These are phyloP conservation scores for Drosophila orena DNA, from an alignment of 1,140 invertebrate genomes.

Conservation along the genomic window DNA sequence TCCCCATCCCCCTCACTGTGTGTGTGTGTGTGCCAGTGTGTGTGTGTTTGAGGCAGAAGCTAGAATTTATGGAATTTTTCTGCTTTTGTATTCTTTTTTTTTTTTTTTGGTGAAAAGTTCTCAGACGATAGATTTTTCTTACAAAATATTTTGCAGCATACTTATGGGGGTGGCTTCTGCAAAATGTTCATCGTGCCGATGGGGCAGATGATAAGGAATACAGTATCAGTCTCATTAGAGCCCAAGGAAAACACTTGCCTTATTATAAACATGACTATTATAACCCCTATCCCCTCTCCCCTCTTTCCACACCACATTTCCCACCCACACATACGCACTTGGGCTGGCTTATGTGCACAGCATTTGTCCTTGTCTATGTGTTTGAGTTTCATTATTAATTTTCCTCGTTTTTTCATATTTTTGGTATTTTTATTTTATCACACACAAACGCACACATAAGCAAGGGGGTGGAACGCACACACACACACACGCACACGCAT, in stretches of 20 bases:
- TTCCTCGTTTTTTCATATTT: slow-evolving; percentile 79
- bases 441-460: slow-evolving; percentile 40
- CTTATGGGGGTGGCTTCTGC: slow-evolving; percentile 45
- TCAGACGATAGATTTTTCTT: slow-evolving; percentile 69
- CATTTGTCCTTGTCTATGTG: slow-evolving; percentile 69
- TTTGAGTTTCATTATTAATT: slow-evolving; percentile 82
- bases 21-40: slow-evolving; percentile 14
- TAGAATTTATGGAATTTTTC: slow-evolving; percentile 76
- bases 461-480: slow-evolving; percentile 67
- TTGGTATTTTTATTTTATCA: slow-evolving; percentile 83
- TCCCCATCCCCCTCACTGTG: slow-evolving; percentile 13
- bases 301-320: not conserved
- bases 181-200: slow-evolving; percentile 53
- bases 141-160: slow-evolving; percentile 67
- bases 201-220: slow-evolving; percentile 45
- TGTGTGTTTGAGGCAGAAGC: slow-evolving; percentile 51
- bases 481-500: slow-evolving; percentile 36
- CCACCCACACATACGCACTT: slow-evolving; percentile 9
- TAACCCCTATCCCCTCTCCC: slow-evolving; percentile 39
- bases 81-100: slow-evolving; percentile 52
- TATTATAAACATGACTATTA: slow-evolving; percentile 83
- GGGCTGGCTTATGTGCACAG: slow-evolving; percentile 49
- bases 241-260: slow-evolving; percentile 70
- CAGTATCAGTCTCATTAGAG: slow-evolving; percentile 39
- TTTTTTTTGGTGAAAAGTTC: slow-evolving; percentile 70